These are phyloP conservation scores for Apocrypta bakeri DNA, from an alignment of 1,140 invertebrate genomes.

Conservation along the genomic window DNA sequence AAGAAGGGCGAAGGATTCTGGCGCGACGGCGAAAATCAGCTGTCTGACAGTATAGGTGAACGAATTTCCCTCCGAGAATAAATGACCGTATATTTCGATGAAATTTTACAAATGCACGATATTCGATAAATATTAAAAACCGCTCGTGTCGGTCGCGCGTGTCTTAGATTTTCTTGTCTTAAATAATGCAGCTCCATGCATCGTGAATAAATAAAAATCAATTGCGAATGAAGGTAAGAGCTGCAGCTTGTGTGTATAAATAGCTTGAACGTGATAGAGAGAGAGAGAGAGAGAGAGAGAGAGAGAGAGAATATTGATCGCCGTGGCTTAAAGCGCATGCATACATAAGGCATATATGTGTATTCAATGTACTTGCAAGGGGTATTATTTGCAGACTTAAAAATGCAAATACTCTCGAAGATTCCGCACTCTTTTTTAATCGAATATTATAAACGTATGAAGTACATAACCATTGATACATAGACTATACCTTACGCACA, in stretches of 20 bases:
- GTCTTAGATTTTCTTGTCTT: not conserved
- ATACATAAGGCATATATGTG: not conserved
- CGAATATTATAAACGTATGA: too few relatives aligned
- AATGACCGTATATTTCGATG: not conserved
- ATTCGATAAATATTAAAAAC: not conserved
- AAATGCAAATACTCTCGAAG: not conserved
- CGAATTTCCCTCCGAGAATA: not conserved
- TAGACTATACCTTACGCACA: too few relatives aligned
- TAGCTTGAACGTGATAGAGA: too few relatives aligned
- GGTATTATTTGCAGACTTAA: not conserved
- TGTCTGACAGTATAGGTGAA: too few relatives aligned
- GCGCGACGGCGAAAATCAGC: too few relatives aligned
- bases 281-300: not conserved
- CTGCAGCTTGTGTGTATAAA: too few relatives aligned
- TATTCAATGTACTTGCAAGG: too few relatives aligned
- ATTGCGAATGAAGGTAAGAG: not conserved
- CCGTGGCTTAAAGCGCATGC: not conserved
- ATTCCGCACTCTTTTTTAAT: too few relatives aligned
- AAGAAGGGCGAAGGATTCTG: too few relatives aligned
- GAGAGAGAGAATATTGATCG: conserved; percentile 2
- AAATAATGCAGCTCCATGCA: not conserved
- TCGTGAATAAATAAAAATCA: conserved; percentile 31
- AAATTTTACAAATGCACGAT: not conserved
- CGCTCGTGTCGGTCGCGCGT: not conserved
- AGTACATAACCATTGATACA: too few relatives aligned